Base-by-base conservation (phyloP, 1,140 invertebrate genomes). In the Acromyrmex heyeri region DNA sequence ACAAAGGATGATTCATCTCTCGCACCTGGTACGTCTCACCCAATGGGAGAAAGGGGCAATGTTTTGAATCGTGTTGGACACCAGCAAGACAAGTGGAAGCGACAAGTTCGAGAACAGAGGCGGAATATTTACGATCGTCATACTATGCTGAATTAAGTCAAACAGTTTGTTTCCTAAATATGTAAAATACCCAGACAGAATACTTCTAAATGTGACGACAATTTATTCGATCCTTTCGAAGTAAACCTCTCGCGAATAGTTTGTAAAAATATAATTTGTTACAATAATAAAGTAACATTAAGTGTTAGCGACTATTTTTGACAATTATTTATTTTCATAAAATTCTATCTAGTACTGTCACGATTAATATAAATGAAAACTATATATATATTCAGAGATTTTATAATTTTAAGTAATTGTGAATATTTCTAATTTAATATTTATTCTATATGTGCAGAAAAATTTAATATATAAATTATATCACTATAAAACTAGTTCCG, bases 41-140 rank as follows among this genome's bases (percentile, higher is more conserved):
- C 96, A 85, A 97, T 98, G 96, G 97, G 97, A 38, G 96, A 97
- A 4, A 96, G 97, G 75, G 97, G 97, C 3, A 98, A 98, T 95
- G 98, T 99, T 30, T 96, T 99, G 2, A 99, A 99, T 95, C 96
- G 98, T 70, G 98, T 99, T 38, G 98, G 98, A 2, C 98, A 99
- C 92, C 98, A 99, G 93, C 99, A 99, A 95, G 98, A 99, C 93
- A 99, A 99, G 94, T 99, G 99, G 99, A 99, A 99, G 94, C 96
- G 97, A 44, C 98, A 99, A 95, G 99, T 99, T 0, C 97, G 98
- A 87, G 99, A 99, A 93, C 99, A 99, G 94, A 96, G 99, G 76
- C 96, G 97, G 90, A 99, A 99, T 95, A 99, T 99, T 93, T 99
- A 99, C 93, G 98, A 99, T 94, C 96, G 98, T 83, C 99, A 99